Evolutionary conservation across 2,888 invertebrate species (phyloP), one percentile per base, ranked within the genome.

Genomic region (Halocaridina rubra): DNA sequence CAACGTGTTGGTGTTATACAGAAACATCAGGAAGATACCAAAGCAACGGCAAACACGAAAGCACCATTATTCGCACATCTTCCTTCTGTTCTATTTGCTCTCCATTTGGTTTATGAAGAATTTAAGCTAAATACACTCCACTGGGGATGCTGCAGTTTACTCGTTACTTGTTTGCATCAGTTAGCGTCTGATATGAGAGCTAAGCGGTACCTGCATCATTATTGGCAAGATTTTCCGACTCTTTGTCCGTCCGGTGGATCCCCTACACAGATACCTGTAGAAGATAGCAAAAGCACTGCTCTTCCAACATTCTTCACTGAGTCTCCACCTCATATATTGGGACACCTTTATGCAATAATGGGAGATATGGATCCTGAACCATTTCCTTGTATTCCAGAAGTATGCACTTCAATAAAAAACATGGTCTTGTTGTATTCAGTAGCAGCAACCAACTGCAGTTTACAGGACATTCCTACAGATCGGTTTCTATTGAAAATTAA

Each of bases 21-120:
- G 82, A 16, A 30, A 81, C 88, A 53, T 77, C 78, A 64, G 39
- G 77, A 72, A 79, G 86, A 27, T 75, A 81, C 91, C 85, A 89
- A 90, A 0, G 90, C 91, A 16, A 80, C 79, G 89, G 93, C 95
- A 84, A 94, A 95, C 89, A 91, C 92, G 0, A 93, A 93, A 86
- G 93, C 95, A 0, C 90, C 94, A 0, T 91, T 97, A 1, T 97
- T 96, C 89, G 93, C 94, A 0, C 94, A 95, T 89, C 93, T 96
- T 13, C 93, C 95, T 5, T 92, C 95, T 78, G 93, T 97, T 33
- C 92, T 97, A 81, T 96, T 94, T 90, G 93, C 95, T 0, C 92
- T 98, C 46, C 98, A 98, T 92, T 92, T 98, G 33, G 92, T 97
- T 0, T 98, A 98, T 90, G 98, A 98, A 92, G 97, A 98, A 90